Evolutionary conservation across 1,140 invertebrate genomes (phyloP).

Genomic region (Ceratitis capitata): DNA sequence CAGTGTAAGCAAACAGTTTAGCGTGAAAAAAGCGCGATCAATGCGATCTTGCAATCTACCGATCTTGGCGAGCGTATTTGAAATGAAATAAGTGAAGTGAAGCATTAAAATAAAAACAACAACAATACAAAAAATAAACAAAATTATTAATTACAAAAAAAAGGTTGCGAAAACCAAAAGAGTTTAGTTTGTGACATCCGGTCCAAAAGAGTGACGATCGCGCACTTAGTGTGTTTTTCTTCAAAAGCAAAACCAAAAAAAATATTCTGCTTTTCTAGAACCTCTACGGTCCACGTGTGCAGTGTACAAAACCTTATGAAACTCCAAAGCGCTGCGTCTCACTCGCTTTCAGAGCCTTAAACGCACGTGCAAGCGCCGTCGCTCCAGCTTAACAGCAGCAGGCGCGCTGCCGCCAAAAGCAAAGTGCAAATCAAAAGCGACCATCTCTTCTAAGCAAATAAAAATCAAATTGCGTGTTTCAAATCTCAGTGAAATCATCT

Average conservation of each 20-base stretch:
- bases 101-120: background rate
- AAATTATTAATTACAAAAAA: background rate
- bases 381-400: background rate
- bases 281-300: too few species aligned
- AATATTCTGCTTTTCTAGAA: background rate
- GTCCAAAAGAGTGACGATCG: background rate
- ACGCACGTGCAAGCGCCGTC: background rate
- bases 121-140: background rate
- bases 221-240: background rate
- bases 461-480: constrained; percentile 34
- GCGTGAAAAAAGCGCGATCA: background rate
- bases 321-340: background rate
- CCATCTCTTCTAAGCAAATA: constrained; percentile 33
- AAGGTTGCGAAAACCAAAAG: background rate
- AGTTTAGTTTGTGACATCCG: background rate
- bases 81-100: background rate
- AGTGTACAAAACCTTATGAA: too few species aligned
- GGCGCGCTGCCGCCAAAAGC: background rate
- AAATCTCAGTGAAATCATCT: constrained; percentile 33
- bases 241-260: background rate
- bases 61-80: background rate
- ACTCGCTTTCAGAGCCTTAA: background rate
- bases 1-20: constrained; percentile 5
- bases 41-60: background rate
- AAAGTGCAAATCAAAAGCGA: constrained; percentile 23